Percentiles rank a stretch among this genome's conserved stretches.
Conservation (phyloP, 2,113 vertebrate species). For the Gorsachius goisagi region DNA sequence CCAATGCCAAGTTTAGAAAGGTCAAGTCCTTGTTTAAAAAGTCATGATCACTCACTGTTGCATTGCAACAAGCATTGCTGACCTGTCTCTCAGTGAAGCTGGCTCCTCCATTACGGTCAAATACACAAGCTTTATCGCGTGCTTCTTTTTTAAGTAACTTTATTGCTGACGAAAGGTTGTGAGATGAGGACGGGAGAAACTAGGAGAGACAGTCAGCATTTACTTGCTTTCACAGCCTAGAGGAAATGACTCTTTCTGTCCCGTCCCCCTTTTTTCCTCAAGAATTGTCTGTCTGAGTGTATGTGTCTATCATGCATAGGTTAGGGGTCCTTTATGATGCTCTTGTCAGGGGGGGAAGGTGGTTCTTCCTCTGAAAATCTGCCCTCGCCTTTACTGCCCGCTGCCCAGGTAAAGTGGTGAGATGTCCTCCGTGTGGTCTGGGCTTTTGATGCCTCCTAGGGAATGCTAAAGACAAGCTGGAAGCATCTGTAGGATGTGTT, state of each 20-base stretch:
- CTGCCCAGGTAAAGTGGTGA: not conserved
- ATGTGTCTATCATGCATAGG: not conserved
- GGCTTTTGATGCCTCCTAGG: not conserved
- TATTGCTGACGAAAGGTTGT: not conserved
- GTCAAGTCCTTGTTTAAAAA: not conserved
- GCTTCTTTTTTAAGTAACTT: not conserved
- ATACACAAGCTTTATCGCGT: not conserved
- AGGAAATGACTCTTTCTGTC: not conserved
- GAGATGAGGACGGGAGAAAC: not conserved
- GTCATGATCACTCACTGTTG: not conserved
- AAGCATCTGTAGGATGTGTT: not conserved
- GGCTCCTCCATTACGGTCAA: not conserved
- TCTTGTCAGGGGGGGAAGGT: not conserved
- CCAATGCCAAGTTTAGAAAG: not conserved
- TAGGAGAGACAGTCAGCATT: not conserved
- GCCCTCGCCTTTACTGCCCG: not conserved
- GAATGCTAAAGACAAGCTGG: not conserved
- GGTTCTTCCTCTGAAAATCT: not conserved
- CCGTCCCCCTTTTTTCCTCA: not conserved
- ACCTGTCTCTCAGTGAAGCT: not conserved
- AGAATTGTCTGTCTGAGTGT: not conserved
- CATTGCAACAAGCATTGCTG: not conserved
- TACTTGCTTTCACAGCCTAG: not conserved
- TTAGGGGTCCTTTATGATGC: not conserved
- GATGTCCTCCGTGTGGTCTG: not conserved